Evolutionary conservation across 2,888 invertebrate genomes (phyloP), one percentile per base, ranked within the genome.

Genomic region (Dendrolimus houi): DNA sequence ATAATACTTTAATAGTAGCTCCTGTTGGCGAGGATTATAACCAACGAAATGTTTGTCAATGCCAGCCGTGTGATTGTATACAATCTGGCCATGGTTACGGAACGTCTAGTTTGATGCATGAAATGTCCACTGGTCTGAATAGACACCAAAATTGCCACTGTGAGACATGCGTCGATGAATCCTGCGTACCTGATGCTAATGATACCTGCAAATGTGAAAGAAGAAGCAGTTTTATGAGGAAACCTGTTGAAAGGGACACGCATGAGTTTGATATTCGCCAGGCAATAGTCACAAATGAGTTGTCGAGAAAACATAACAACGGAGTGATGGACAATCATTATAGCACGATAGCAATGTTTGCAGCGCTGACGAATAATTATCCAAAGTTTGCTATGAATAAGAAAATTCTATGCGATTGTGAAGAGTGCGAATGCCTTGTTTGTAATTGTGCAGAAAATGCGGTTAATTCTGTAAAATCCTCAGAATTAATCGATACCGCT

Each of bases 61-160:
- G 84, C 61, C 62, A 70, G 8, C 79, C 83, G 2, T 85, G 85
- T 61, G 72, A 77, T 47, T 86, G 85, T 58, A 63, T 64, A 41
- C 68, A 79, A 56, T 84, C 85, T 58, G 61, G 62, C 1, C 70
- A 66, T 17, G 64, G 62, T 54, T 68, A 63, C 52, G 60, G 71
- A n/a, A 54, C 70, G n/a, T 62, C 74, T 6, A 71, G 60, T 57
- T 52, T 59, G 41, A 70, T 66, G 54, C 77, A 67, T 29, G 78
- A 83, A 60, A 73, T 71, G 60, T 74, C 78, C 7, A 79, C 79
- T 3, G 72, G 68, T 12, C 72, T 73, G 10, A 70, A 67, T 40
- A 75, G 74, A 53, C 71, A 73, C 40, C 61, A 60, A 9, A 62
- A 65, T 47, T 83, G 81, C 57, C 67, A 65, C 10, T 84, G 81